Percentiles rank a stretch among this genome's conserved stretches.
Conservation (phyloP, 2,797 vertebrate species). For the Circus cinereus region DNA sequence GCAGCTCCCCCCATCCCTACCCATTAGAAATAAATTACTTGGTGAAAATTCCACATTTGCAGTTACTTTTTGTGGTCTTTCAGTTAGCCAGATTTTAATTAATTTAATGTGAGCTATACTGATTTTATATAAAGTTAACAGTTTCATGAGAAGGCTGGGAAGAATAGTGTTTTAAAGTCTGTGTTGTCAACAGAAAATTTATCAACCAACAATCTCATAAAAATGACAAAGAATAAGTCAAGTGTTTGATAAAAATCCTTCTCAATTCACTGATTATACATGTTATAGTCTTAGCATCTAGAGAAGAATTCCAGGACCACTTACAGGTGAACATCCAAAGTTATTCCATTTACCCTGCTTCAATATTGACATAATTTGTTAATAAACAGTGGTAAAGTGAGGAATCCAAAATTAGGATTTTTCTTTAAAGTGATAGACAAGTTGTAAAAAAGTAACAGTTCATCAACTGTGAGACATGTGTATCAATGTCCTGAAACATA, state of each 20-base stretch:
- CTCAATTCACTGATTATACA: neutral
- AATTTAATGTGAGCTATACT: neutral
- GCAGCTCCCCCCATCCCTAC: neutral
- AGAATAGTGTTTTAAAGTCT: neutral
- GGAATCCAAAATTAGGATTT: neutral
- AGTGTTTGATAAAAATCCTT: neutral
- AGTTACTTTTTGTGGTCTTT: neutral
- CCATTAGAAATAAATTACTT: neutral
- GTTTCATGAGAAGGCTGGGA: neutral
- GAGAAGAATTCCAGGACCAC: neutral
- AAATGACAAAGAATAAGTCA: neutral
- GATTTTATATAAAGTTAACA: neutral
- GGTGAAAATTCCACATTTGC: neutral
- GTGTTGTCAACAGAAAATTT: neutral
- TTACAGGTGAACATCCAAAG: neutral
- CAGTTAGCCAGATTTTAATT: neutral
- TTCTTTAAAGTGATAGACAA: neutral
- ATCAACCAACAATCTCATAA: neutral
- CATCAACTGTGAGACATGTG: accelerated
- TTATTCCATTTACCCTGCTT: neutral
- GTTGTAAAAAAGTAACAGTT: neutral
- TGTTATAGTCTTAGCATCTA: neutral
- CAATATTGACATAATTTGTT: neutral
- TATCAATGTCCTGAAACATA: neutral
- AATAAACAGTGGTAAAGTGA: accelerated